Evolutionary conservation across 2,888 invertebrate species (phyloP), one percentile per base, ranked within the genome.

Genomic region (Eupithecia exiguata): DNA sequence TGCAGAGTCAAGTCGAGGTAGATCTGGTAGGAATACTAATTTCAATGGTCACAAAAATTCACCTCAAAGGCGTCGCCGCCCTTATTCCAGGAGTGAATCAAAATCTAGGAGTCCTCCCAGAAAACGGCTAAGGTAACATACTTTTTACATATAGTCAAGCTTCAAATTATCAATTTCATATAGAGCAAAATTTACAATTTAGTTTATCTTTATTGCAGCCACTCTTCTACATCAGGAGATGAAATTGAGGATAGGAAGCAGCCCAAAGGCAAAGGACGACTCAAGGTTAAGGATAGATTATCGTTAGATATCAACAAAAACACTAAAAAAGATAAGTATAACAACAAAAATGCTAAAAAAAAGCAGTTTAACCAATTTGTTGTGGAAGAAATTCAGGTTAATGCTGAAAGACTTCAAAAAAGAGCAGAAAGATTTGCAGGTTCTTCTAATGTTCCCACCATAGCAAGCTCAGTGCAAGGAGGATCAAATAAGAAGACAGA

Each of bases 351-450:
- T 86, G 95, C 95, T 88, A 94, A 91, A 82, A 96, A 96, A 84
- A 92, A 95, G 83, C 93, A 95, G 82, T 96, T 96, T 87, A 96
- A 96, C 89, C 95, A 96, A 74, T 96, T 97, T 89, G 87, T 94
- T 85, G 92, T 96, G 87, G 95, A 96, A 81, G 96, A 96, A 86
- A 95, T 96, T 81, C 96, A 96, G 86, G 97, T 96, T 82, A 97
- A 97, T 91, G 96, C 96, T 80, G 97, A 97, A 86, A 96, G 97
- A 83, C 95, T 98, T 81, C 97, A 97, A 88, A 98, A 98, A 88
- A 96, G 99, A 82, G 99, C 99, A 69, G 98, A 98, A 75, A 95
- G 99, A 84, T 99, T 99, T 95, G 96, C 95, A 83, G 95, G 94
- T 79, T 76, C 85, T 75, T 76, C 81, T 76, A 86, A 85, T 86